These are phyloP conservation scores for Calliphora vicina DNA, from an alignment of 1,140 invertebrate species.

Conservation along the genomic window DNA sequence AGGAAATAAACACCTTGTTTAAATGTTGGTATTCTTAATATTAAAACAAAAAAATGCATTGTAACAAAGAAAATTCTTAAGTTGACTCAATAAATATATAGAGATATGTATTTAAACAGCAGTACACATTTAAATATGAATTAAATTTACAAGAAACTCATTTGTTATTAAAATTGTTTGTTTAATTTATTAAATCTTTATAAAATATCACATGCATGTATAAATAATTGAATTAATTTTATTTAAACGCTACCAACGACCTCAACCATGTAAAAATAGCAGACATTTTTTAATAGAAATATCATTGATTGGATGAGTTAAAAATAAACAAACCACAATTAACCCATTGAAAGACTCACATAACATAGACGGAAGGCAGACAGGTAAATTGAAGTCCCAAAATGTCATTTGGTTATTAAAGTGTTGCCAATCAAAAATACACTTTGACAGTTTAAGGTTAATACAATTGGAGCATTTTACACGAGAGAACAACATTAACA, in stretches of 20 bases:
- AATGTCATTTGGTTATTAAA: no score
- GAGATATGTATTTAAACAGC: neutral
- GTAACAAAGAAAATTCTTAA: constrained; percentile 4
- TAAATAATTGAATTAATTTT: neutral
- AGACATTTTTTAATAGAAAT: neutral
- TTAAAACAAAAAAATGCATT: neutral
- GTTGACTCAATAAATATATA: neutral
- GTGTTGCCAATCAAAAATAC: no score
- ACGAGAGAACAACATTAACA: no score
- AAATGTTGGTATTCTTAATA: neutral
- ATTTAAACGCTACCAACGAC: neutral
- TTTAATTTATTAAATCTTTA: neutral
- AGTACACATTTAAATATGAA: neutral
- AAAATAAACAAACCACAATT: neutral
- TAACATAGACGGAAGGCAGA: no score
- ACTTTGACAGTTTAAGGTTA: no score
- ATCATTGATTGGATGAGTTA: neutral
- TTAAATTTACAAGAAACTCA: neutral
- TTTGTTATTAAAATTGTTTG: constrained; percentile 8
- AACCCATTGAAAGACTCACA: neutral
- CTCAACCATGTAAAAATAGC: neutral
- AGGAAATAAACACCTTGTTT: neutral
- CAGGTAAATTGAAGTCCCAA: no score
- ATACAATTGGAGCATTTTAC: no score
- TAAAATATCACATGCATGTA: neutral